Percentiles rank a stretch among this genome's conserved stretches.
These are phyloP conservation scores for Mythimna pallens DNA, from an alignment of 2,888 invertebrate species.

Conservation along the genomic window DNA sequence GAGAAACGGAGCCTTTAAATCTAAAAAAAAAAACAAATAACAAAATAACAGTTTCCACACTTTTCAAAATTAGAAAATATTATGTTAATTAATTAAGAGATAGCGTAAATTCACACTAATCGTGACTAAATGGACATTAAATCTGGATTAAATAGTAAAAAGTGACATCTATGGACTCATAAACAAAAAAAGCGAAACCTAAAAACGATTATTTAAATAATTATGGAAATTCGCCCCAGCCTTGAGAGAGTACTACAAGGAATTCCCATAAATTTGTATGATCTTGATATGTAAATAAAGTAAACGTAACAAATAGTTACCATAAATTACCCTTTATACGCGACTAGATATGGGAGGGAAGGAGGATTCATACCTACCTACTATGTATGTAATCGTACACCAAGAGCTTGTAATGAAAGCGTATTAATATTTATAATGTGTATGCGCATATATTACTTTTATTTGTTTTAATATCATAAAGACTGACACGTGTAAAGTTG, in stretches of 20 bases:
- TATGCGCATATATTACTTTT: slow-evolving; percentile 27
- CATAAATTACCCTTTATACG: slow-evolving; percentile 43
- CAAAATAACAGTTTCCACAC: slow-evolving; percentile 10
- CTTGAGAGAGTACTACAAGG: slow-evolving; percentile 57
- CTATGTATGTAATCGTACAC: background rate
- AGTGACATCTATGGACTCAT: slow-evolving; percentile 17
- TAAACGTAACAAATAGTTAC: slow-evolving; percentile 44
- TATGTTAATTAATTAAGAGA: slow-evolving; percentile 21
- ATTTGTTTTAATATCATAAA: slow-evolving; percentile 9
- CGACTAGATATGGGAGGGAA: background rate
- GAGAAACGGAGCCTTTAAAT: background rate
- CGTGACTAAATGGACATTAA: slow-evolving; percentile 14
- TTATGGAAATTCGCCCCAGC: slow-evolving; percentile 57
- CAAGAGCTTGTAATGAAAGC: slow-evolving; percentile 14
- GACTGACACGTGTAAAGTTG: slow-evolving; percentile 1
- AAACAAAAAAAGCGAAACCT: slow-evolving; percentile 32
- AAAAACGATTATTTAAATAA: slow-evolving; percentile 50
- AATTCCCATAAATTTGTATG: slow-evolving; percentile 60
- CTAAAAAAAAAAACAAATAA: slow-evolving; percentile 9
- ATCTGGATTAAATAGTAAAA: slow-evolving; percentile 11
- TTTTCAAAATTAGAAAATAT: slow-evolving; percentile 12
- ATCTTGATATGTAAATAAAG: slow-evolving; percentile 57
- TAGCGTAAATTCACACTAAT: slow-evolving; percentile 8
- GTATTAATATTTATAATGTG: slow-evolving; percentile 12
- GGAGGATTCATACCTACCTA: slow-evolving; percentile 11